phyloP scores from a whole-genome alignment of 2,888 invertebrate genomes.

The Dicycla oo region DNA sequence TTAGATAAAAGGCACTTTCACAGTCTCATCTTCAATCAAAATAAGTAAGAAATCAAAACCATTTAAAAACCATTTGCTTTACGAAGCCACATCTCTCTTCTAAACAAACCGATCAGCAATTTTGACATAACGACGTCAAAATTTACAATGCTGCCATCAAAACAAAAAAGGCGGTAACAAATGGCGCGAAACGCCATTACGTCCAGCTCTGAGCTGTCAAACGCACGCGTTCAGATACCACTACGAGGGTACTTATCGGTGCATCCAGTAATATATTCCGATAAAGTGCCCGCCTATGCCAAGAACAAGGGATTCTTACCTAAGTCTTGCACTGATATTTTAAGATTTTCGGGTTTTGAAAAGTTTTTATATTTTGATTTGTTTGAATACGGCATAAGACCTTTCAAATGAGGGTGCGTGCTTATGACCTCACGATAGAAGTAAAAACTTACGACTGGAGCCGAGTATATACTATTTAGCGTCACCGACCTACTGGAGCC shows the following conservation, averaged over 20 bases:
- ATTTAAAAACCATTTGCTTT: not conserved
- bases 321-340: constrained; percentile 21
- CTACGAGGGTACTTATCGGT: constrained; percentile 66
- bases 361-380: not conserved
- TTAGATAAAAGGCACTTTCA: too few species aligned
- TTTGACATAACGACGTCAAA: constrained; percentile 53
- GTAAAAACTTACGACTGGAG: too few species aligned
- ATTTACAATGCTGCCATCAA: constrained; percentile 58
- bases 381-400: not conserved
- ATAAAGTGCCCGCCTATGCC: constrained; percentile 68
- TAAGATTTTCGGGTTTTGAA: constrained; percentile 16
- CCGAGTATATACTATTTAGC: too few species aligned
- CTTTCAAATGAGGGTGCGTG: too few species aligned
- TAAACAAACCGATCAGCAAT: constrained; percentile 28
- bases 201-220: constrained; percentile 69
- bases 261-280: constrained; percentile 73
- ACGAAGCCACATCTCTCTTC: constrained; percentile 4
- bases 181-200: constrained; percentile 73
- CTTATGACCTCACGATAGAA: too few species aligned
- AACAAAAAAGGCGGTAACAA: constrained; percentile 69
- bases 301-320: constrained; percentile 57
- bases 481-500: too few species aligned
- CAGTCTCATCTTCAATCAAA: not conserved
- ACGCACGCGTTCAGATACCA: constrained; percentile 66
- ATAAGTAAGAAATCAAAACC: not conserved